These are phyloP conservation scores for Drosophila saltans DNA, from an alignment of 1,140 invertebrate species.

Conservation along the genomic window DNA sequence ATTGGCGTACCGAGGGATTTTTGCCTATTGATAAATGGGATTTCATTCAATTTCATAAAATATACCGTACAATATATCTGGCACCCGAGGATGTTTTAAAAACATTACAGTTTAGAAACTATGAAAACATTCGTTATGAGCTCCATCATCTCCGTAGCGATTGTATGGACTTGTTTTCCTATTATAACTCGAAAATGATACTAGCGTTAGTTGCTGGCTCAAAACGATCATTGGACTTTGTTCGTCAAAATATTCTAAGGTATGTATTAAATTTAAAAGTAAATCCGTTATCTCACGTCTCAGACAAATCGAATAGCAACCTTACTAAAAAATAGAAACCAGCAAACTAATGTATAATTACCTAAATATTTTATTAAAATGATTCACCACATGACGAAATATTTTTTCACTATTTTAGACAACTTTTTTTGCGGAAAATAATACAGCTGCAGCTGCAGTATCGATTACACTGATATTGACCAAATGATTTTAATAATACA, in stretches of 20 bases:
- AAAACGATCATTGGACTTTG: constrained; percentile 87
- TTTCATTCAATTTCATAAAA: constrained; percentile 77
- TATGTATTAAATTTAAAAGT: constrained; percentile 8
- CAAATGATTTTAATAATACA: no score
- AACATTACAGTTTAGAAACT: constrained; percentile 57
- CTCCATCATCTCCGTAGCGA: constrained; percentile 86
- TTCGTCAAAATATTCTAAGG: constrained; percentile 85
- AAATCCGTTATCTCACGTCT: no score
- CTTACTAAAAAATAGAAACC: no score
- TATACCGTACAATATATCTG: constrained; percentile 67
- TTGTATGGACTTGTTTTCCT: constrained; percentile 89
- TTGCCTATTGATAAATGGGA: constrained; percentile 76
- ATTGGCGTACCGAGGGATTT: constrained; percentile 60
- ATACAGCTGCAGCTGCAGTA: no score
- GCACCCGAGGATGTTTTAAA: constrained; percentile 56
- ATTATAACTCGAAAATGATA: constrained; percentile 89
- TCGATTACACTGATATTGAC: no score
- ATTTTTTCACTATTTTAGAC: no score
- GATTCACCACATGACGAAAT: no score
- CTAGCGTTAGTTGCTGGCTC: constrained; percentile 88
- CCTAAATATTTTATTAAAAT: no score
- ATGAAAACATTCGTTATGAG: constrained; percentile 84
- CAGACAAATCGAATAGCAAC: no score
- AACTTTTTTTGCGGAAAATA: no score
- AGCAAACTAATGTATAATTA: no score